Conservation (phyloP, 2,888 invertebrate species). For the Pilophorus perplexus region DNA sequence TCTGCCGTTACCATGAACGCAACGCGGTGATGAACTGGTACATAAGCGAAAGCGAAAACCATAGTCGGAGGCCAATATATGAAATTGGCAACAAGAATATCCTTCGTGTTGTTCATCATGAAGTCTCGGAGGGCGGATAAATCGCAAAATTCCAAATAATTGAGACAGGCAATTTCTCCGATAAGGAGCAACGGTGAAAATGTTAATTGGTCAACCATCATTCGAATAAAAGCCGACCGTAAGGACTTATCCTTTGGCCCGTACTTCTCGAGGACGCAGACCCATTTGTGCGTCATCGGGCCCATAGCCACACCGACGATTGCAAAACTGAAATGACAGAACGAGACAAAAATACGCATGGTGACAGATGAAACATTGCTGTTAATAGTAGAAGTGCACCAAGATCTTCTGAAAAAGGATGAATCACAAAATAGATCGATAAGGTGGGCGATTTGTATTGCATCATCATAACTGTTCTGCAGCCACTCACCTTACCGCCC, state of each 20-base stretch:
- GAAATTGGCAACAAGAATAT: conserved; percentile 19
- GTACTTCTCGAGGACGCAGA: conserved; percentile 13
- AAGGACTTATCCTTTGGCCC: conserved; percentile 20
- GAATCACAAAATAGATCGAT: too few species aligned
- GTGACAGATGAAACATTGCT: too few species aligned
- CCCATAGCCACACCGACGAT: conserved; percentile 7
- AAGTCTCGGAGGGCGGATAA: not conserved
- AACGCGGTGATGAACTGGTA: conserved; percentile 17
- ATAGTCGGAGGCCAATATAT: conserved; percentile 29
- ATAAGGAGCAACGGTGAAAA: conserved; percentile 9
- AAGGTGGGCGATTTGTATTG: too few species aligned
- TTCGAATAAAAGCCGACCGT: conserved; percentile 6
- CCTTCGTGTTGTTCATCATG: not conserved
- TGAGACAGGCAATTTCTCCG: conserved; percentile 1
- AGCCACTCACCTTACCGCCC: conserved; percentile 19
- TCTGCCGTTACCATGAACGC: conserved; percentile 18
- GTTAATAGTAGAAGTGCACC: too few species aligned
- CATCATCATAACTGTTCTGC: too few species aligned
- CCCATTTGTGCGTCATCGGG: conserved; percentile 19
- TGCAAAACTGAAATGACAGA: conserved; percentile 12
- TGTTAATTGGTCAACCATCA: conserved; percentile 19
- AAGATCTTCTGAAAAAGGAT: too few species aligned
- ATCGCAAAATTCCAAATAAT: conserved; percentile 12
- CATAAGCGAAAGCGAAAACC: conserved; percentile 13
- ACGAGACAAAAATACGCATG: too few species aligned